Evolutionary conservation across 2,888 invertebrate genomes (phyloP).

Genomic region (Copidosoma aretas): DNA sequence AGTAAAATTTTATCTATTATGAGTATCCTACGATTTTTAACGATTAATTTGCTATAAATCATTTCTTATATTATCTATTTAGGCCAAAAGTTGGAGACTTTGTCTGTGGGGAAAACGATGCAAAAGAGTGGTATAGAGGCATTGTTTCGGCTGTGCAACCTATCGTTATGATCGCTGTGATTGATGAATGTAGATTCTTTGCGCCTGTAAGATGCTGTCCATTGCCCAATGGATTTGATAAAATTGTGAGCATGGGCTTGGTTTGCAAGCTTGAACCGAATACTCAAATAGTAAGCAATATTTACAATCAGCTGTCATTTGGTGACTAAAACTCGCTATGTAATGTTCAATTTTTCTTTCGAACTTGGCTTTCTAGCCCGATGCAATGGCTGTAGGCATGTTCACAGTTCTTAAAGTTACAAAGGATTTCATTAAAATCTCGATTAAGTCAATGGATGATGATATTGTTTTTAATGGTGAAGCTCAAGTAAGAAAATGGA

Average conservation of each 20-base stretch:
- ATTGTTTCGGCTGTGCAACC: constrained; percentile 45
- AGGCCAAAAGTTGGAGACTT: constrained; percentile 50
- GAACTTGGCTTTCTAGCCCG: constrained; percentile 6
- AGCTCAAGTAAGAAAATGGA: constrained; percentile 48
- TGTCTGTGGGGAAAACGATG: constrained; percentile 45
- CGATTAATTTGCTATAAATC: constrained; percentile 11
- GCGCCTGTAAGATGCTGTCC: constrained; percentile 42
- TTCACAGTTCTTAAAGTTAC: constrained; percentile 11
- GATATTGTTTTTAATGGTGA: background rate
- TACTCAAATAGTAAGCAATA: constrained; percentile 16
- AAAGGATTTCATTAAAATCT: constrained; percentile 6
- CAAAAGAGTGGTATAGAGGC: constrained; percentile 52
- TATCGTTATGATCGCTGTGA: constrained; percentile 44
- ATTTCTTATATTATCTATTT: constrained; percentile 31
- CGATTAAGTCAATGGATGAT: background rate
- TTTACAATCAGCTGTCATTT: background rate
- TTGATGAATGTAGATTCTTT: constrained; percentile 51
- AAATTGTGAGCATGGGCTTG: constrained; percentile 42
- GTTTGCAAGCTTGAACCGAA: constrained; percentile 8
- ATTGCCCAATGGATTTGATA: constrained; percentile 41
- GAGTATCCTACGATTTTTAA: background rate
- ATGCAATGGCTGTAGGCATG: background rate
- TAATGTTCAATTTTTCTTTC: background rate
- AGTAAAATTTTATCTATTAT: constrained; percentile 27
- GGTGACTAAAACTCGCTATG: too few relatives aligned